A percentile compares a stretch with the other conserved stretches of the same genome.
Conservation (phyloP, 2,113 vertebrate species). For the Proterorhinus semilunaris region DNA sequence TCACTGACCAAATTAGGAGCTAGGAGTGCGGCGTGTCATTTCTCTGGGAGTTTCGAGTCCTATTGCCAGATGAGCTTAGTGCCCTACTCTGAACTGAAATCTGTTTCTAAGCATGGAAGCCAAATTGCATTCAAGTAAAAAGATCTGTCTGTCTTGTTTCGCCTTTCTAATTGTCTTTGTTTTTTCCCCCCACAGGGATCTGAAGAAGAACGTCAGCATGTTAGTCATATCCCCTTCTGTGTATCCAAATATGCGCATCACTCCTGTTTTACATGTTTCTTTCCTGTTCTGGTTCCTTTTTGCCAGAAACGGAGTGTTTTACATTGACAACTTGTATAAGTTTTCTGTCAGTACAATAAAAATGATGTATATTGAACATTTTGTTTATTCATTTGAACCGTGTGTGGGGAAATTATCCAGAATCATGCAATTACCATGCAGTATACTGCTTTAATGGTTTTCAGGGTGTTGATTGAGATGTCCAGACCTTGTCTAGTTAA, state of each 20-base stretch:
- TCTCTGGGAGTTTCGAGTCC: constrained; percentile 26
- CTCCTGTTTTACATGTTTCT: constrained; percentile 59
- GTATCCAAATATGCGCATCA: constrained; percentile 20
- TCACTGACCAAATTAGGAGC: constrained; percentile 51
- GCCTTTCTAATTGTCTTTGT: neutral
- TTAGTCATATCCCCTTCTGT: constrained; percentile 10
- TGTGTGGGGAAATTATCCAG: neutral
- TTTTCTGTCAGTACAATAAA: constrained; percentile 74
- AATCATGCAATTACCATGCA: neutral
- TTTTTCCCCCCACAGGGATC: constrained; percentile 24
- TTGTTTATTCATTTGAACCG: neutral
- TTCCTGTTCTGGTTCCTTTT: constrained; percentile 34
- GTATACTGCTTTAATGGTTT: neutral
- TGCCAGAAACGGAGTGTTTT: constrained; percentile 54
- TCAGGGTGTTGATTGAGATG: neutral
- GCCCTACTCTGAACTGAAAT: neutral
- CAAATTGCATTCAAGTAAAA: neutral
- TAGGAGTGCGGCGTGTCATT: constrained; percentile 17
- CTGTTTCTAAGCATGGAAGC: neutral
- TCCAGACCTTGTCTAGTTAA: no score
- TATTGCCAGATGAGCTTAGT: constrained; percentile 3
- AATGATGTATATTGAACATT: constrained; percentile 27
- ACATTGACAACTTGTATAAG: constrained; percentile 62
- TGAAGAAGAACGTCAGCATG: constrained; percentile 49
- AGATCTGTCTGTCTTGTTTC: neutral